Evolutionary conservation across 2,888 invertebrate species (phyloP).

Genomic region (Caradrina clavipalpis): DNA sequence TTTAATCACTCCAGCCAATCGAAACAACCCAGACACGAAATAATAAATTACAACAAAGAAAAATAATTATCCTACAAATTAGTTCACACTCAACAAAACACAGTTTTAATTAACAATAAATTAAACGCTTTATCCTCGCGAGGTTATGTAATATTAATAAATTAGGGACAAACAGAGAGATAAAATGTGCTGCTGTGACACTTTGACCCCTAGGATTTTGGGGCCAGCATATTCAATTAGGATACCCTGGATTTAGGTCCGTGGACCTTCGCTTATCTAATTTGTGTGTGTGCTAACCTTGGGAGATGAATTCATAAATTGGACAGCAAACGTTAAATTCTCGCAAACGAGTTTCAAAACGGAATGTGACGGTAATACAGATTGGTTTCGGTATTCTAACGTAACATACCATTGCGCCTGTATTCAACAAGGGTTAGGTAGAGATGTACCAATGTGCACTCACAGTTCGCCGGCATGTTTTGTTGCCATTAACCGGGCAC

Average conservation of each 20-base stretch:
- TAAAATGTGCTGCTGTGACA: conserved; percentile 55
- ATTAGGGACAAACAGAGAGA: conserved; percentile 43
- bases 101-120: conserved; percentile 55
- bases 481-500: no score
- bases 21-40: conserved; percentile 20
- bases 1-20: neutral
- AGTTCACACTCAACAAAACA: conserved; percentile 42
- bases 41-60: conserved; percentile 28
- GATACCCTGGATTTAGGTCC: conserved; percentile 55
- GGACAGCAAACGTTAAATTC: neutral
- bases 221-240: conserved; percentile 62
- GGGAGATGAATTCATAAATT: conserved; percentile 26
- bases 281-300: conserved; percentile 39
- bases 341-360: conserved; percentile 14
- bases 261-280: conserved; percentile 62
- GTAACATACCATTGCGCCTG: no score
- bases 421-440: no score
- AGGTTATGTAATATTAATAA: conserved; percentile 45
- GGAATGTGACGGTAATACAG: neutral
- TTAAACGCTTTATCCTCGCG: conserved; percentile 43
- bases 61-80: conserved; percentile 34
- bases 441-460: no score
- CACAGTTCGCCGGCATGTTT: no score
- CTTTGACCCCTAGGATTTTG: conserved; percentile 36
- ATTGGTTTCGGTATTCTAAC: neutral